Conservation (phyloP, 2,888 invertebrate genomes). For the Rhopalosiphum nymphaeae region DNA sequence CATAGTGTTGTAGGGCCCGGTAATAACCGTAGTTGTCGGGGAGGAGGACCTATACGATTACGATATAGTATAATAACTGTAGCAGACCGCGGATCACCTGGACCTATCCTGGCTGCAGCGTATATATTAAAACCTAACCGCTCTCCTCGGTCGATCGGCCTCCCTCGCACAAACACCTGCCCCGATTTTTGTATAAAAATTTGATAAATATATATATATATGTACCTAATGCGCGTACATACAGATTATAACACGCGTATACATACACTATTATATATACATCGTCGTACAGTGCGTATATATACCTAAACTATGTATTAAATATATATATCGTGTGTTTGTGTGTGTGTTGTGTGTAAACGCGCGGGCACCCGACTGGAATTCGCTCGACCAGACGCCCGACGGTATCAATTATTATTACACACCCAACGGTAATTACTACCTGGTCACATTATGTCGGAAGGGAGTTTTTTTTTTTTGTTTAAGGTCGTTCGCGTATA, state of each 20-base stretch:
- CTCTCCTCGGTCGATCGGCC: slow-evolving; percentile 19
- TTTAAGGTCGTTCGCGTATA: neutral
- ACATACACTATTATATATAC: neutral
- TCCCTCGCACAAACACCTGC: slow-evolving; percentile 51
- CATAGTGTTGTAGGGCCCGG: neutral
- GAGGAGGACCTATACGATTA: neutral
- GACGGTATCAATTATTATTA: slow-evolving; percentile 53
- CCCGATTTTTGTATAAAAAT: slow-evolving; percentile 42
- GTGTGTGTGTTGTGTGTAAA: neutral
- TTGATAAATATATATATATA: neutral
- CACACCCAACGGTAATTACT: slow-evolving; percentile 8
- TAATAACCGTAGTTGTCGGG: slow-evolving; percentile 32
- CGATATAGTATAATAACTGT: slow-evolving; percentile 47
- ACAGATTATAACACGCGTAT: slow-evolving; percentile 29
- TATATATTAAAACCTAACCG: neutral
- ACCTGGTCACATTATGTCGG: neutral
- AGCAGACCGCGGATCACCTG: slow-evolving; percentile 50
- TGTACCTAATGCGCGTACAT: neutral
- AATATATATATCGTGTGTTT: neutral
- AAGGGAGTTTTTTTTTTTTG: slow-evolving; percentile 5
- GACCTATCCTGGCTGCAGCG: neutral
- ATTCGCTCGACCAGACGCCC: neutral
- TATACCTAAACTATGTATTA: neutral
- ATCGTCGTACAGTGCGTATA: neutral
- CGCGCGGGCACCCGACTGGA: slow-evolving; percentile 4